phyloP scores from a whole-genome alignment of 2,888 invertebrate species.

The Cenopis cana region DNA sequence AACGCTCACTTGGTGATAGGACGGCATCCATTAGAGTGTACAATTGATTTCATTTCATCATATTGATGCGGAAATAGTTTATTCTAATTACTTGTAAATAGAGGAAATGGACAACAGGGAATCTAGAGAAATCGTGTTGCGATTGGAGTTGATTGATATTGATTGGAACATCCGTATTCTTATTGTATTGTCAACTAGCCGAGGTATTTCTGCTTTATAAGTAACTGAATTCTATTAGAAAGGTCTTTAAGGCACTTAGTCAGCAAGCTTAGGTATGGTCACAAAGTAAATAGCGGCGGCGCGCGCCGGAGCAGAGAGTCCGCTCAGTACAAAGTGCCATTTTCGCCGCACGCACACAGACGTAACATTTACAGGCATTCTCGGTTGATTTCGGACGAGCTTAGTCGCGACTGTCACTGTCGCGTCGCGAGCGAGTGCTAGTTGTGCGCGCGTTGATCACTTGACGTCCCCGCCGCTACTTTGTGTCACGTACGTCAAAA shows the following conservation, averaged over 20 bases:
- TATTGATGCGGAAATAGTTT: constrained; percentile 5
- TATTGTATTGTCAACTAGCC: not conserved
- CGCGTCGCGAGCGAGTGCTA: no score
- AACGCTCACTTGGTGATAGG: not conserved
- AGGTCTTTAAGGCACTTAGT: not conserved
- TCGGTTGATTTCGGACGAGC: no score
- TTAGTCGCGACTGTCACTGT: no score
- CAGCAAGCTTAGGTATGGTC: no score
- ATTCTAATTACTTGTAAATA: constrained; percentile 2
- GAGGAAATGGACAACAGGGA: not conserved
- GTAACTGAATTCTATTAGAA: not conserved
- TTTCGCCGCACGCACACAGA: no score
- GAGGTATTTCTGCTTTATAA: not conserved
- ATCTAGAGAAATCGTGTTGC: not conserved
- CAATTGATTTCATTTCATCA: constrained; percentile 6
- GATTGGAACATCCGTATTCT: constrained; percentile 14
- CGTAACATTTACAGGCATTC: no score
- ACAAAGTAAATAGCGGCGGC: no score
- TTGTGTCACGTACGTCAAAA: no score
- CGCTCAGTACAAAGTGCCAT: no score
- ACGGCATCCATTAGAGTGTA: not conserved
- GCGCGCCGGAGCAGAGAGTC: no score
- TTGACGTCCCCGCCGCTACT: no score
- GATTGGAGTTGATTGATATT: not conserved
- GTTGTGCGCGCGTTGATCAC: no score